These are phyloP conservation scores for Ennomos erosarius DNA, from an alignment of 2,888 invertebrate genomes.

Conservation along the genomic window DNA sequence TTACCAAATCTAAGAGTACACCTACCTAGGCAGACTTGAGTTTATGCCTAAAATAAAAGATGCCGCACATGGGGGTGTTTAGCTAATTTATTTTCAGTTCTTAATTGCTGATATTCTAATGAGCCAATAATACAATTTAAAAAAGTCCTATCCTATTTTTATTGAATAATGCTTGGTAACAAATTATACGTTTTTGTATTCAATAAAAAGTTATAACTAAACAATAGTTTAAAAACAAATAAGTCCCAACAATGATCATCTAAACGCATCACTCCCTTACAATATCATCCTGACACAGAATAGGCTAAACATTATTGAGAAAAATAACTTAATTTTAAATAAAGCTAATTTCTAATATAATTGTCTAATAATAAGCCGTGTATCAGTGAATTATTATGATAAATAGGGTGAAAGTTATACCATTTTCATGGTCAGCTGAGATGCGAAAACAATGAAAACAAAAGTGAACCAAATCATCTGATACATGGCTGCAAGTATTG, in stretches of 20 bases:
- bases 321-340: constrained; percentile 80
- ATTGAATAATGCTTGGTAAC: constrained; percentile 85
- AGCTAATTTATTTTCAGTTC: constrained; percentile 85
- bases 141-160: constrained; percentile 81
- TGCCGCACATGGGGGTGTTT: constrained; percentile 63
- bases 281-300: constrained; percentile 40
- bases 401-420: constrained; percentile 46
- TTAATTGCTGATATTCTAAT: constrained; percentile 85
- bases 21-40: neutral
- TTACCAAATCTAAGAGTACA: too few relatives aligned
- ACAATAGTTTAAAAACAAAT: constrained; percentile 70
- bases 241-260: constrained; percentile 68
- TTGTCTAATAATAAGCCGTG: constrained; percentile 71
- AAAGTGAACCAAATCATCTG: constrained; percentile 57
- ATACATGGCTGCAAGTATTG: constrained; percentile 58
- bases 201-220: constrained; percentile 81
- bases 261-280: constrained; percentile 47
- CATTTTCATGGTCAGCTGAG: constrained; percentile 44
- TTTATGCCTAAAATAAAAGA: constrained; percentile 47
- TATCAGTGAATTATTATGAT: constrained; percentile 69
- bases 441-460: constrained; percentile 46
- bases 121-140: constrained; percentile 85
- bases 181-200: constrained; percentile 82
- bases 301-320: constrained; percentile 63
- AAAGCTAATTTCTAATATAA: constrained; percentile 72